Percentiles rank a stretch among this genome's conserved stretches.
phyloP scores from a whole-genome alignment of 2,113 vertebrate species.

The Hassar affinis region DNA sequence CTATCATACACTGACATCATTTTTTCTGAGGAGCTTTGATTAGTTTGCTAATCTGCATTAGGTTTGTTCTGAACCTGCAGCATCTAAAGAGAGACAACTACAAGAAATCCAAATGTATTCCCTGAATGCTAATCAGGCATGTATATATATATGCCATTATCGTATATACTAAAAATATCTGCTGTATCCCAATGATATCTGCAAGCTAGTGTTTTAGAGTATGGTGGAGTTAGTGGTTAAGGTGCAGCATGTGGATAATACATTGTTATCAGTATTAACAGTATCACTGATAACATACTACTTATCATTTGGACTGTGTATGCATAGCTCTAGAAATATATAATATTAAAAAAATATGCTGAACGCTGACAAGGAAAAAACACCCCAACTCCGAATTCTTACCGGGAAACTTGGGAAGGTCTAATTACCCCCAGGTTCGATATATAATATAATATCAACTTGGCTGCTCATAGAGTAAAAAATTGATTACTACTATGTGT shows the following conservation, averaged over 20 bases:
- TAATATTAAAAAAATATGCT: neutral
- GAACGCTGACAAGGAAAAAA: neutral
- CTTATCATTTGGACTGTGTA: neutral
- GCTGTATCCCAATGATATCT: neutral
- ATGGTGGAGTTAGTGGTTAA: neutral
- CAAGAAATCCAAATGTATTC: slow-evolving; percentile 3
- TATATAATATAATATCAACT: neutral
- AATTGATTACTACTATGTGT: neutral
- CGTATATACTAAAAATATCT: neutral
- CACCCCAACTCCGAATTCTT: neutral
- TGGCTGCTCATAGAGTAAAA: neutral
- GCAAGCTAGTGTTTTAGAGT: neutral
- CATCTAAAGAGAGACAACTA: neutral
- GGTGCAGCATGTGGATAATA: neutral
- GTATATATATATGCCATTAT: neutral
- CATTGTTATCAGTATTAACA: neutral
- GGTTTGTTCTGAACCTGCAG: neutral
- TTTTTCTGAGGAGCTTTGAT: slow-evolving; percentile 14
- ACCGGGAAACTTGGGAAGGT: neutral
- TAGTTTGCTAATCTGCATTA: neutral
- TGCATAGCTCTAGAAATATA: neutral
- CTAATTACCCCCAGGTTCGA: neutral
- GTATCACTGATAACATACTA: neutral
- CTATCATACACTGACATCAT: neutral
- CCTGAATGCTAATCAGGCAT: slow-evolving; percentile 37